Evolutionary conservation across 2,888 invertebrate genomes (phyloP).

Genomic region (Scelioninae gen. 1): DNA sequence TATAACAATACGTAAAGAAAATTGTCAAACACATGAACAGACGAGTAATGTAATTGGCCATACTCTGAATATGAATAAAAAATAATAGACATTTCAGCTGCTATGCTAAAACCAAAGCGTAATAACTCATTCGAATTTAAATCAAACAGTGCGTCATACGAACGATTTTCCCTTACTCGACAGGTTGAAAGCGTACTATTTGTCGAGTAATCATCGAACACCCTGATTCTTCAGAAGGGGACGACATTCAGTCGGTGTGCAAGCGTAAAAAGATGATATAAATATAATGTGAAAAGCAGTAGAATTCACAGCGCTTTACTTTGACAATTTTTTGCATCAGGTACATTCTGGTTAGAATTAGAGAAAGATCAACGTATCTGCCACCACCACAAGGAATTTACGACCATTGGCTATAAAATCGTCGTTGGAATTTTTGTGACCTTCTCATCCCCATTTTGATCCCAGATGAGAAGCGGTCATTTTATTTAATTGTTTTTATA

Average conservation of each 20-base stretch:
- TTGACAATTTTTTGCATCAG: constrained; percentile 62
- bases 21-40: constrained; percentile 58
- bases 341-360: constrained; percentile 80
- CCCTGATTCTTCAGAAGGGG: constrained; percentile 53
- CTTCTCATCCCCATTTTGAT: constrained; percentile 63
- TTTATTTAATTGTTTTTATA: constrained; percentile 80
- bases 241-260: constrained; percentile 36
- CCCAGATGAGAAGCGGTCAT: constrained; percentile 63
- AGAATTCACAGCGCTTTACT: constrained; percentile 47
- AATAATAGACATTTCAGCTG: constrained; percentile 62
- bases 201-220: constrained; percentile 75
- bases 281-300: constrained; percentile 58
- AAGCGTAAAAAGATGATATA: constrained; percentile 53
- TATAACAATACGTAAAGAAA: constrained; percentile 54
- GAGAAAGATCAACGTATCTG: constrained; percentile 75
- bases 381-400: constrained; percentile 79
- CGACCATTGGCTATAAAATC: constrained; percentile 82
- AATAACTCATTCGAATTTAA: constrained; percentile 65
- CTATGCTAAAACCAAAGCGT: constrained; percentile 66
- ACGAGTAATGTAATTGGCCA: constrained; percentile 78
- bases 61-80: constrained; percentile 74
- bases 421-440: constrained; percentile 72
- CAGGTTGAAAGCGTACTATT: constrained; percentile 76
- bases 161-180: constrained; percentile 74
- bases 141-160: constrained; percentile 68